Base-by-base conservation (phyloP, 2,888 invertebrate genomes). In the Caenorhabditis sulstoni region DNA sequence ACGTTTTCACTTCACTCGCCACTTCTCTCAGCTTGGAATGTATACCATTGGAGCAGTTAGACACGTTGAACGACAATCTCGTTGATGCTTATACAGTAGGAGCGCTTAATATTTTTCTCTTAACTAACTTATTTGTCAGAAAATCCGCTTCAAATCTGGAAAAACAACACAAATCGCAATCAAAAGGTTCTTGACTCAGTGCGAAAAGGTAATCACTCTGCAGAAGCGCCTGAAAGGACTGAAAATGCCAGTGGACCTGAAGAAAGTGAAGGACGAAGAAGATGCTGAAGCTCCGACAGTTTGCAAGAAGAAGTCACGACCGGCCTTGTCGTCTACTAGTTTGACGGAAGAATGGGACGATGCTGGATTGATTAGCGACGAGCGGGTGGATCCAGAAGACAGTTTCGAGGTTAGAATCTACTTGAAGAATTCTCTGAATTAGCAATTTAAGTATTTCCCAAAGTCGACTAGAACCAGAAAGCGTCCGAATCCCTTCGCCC, bases 141-240 rank as follows among this genome's bases (percentile, higher is more conserved):
- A 7, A 12, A 20, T 73, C n/a, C 64, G 58, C 9, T 52, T 22
- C 20, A 41, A 44, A 18, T 50, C 64, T n/a, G 62, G 35, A 8
- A 64, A 65, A 50, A 45, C 47, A 0, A 55, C 73, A 3, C 62
- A 64, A 37, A 71, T 71, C 29, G 73, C 73, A n/a, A 41, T 58
- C 35, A 73, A 64, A 3, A 39, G 73, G 39, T 73, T 73, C 16
- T n/a, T 64, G 18, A 45, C 57, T 7, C 64, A 64, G 3, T 73
- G 73, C 37, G 57, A 73, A 22, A 73, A 64, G n/a, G 49, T 62
- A 2, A 64, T 73, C 9, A n/a, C 23, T 8, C 35, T 73, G 12
- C 47, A 73, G 7, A 29, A 62, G 11, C 37, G 49, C 1, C 50
- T 57, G 41, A 45, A 45, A 16, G 64, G 57, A 8, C 35, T 73